phyloP scores from a whole-genome alignment of 2,888 invertebrate species.

The Hoplodrina ambigua region DNA sequence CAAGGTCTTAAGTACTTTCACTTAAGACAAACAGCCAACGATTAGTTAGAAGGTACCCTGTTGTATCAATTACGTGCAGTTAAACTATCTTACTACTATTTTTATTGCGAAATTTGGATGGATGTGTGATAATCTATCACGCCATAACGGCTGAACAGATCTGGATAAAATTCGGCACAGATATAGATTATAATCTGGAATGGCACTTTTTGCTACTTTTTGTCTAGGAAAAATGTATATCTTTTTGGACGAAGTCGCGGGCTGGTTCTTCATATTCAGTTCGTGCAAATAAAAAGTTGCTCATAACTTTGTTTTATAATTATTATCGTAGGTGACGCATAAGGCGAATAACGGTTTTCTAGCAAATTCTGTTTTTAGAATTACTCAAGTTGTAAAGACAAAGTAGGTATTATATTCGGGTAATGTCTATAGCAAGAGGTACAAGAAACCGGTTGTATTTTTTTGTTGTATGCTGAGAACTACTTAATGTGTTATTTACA shows the following conservation, averaged over 20 bases:
- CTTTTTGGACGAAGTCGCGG: too few species aligned
- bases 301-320: not conserved
- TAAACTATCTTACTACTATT: not conserved
- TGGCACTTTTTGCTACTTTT: too few species aligned
- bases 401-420: conserved; percentile 16
- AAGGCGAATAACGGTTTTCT: not conserved
- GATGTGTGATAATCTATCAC: too few species aligned
- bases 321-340: not conserved
- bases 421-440: conserved; percentile 15
- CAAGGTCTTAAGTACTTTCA: conserved; percentile 56
- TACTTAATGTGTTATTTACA: not conserved
- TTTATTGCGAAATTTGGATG: too few species aligned
- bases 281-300: not conserved
- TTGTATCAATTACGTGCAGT: not conserved
- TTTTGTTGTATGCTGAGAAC: not conserved
- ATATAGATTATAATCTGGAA: too few species aligned
- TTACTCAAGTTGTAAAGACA: conserved; percentile 1
- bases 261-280: not conserved
- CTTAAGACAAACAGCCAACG: conserved; percentile 13
- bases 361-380: not conserved
- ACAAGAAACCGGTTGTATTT: conserved; percentile 26
- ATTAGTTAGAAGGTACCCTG: conserved; percentile 7
- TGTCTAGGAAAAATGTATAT: too few species aligned
- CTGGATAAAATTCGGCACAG: too few species aligned
- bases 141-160: too few species aligned